These are phyloP conservation scores for Ceriagrion tenellum DNA, from an alignment of 2,888 invertebrate species.

Conservation along the genomic window DNA sequence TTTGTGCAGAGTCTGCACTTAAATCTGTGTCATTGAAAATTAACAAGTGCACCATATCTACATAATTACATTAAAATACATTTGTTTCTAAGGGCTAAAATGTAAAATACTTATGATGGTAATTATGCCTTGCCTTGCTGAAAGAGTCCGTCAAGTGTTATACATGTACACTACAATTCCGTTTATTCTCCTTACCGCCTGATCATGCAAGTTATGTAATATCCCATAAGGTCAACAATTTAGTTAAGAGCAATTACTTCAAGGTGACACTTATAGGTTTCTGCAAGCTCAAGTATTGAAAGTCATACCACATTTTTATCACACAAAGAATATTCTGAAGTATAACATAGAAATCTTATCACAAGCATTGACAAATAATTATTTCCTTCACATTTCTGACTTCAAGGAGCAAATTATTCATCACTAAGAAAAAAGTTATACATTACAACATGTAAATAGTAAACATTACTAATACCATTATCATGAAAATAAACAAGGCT, in stretches of 20 bases:
- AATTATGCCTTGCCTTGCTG: not conserved
- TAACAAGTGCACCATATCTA: conserved; percentile 5
- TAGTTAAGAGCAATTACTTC: not conserved
- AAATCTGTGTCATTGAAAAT: not conserved
- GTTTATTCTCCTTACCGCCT: not conserved
- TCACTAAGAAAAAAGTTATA: not conserved
- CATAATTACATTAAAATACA: not conserved
- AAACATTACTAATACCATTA: not conserved
- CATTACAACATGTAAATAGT: not conserved
- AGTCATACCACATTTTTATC: not conserved
- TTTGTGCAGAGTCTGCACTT: not conserved
- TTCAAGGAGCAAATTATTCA: not conserved
- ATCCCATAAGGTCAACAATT: not conserved
- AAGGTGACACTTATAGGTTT: not conserved
- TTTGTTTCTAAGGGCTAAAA: not conserved
- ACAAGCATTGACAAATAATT: not conserved
- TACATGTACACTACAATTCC: not conserved
- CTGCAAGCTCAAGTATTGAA: too few species aligned
- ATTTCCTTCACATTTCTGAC: not conserved
- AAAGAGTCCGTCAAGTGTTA: not conserved
- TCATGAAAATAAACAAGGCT: not conserved
- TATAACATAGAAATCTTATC: not conserved
- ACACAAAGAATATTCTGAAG: not conserved
- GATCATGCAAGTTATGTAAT: not conserved
- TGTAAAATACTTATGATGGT: not conserved